These are phyloP conservation scores for Jaculus jaculus DNA, from an alignment of 2,113 vertebrate species.

Conservation along the genomic window DNA sequence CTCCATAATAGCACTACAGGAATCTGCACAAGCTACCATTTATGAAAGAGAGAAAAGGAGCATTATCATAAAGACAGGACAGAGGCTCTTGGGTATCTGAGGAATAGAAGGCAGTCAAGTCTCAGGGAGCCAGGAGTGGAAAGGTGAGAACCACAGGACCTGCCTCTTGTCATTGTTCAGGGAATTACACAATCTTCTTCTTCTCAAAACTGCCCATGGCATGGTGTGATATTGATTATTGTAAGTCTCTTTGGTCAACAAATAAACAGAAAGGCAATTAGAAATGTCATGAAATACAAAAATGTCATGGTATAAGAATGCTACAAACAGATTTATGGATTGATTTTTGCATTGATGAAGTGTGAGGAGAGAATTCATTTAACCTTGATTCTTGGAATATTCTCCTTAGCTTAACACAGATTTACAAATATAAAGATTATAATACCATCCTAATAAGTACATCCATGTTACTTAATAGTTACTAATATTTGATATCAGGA, in stretches of 20 bases:
- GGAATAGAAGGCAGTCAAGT: neutral
- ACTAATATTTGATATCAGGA: neutral
- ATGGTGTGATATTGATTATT: neutral
- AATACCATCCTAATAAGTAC: neutral
- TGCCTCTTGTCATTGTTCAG: neutral
- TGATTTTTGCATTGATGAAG: neutral
- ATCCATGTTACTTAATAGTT: neutral
- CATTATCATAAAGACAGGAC: neutral
- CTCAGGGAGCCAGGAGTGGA: neutral
- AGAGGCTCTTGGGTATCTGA: neutral
- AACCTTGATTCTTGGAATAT: neutral
- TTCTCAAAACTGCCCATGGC: neutral
- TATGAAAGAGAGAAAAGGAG: neutral
- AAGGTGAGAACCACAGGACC: neutral
- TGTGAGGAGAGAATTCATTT: neutral
- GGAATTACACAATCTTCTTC: neutral
- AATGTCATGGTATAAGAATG: neutral
- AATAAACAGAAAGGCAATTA: conserved; percentile 39
- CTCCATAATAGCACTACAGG: neutral
- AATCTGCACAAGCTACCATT: neutral
- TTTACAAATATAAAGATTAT: neutral
- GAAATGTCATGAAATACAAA: conserved; percentile 28
- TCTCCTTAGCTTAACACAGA: neutral
- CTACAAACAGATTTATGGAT: neutral
- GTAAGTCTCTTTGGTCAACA: neutral